Base-by-base conservation (phyloP, 2,888 invertebrate genomes). In the Aphidoletes aphidimyza region DNA sequence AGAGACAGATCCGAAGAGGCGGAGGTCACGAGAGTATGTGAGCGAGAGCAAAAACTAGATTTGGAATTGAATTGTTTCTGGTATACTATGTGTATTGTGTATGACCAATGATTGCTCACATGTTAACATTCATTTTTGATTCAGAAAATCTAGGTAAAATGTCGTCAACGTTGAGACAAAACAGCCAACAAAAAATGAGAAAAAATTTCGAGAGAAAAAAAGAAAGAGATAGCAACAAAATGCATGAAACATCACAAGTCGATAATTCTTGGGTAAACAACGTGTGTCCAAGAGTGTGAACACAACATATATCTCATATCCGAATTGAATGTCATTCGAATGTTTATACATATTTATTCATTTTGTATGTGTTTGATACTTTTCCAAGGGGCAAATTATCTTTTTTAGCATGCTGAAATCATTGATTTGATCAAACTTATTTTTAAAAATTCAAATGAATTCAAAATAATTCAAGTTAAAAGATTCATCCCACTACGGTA, bases 341-440 rank as follows among this genome's bases (percentile, higher is more conserved):
- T n/a, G 34, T 30, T 69, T 69, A 69, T 69, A 30, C n/a, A n/a
- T 69, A 69, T 69, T 69, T 69, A 69, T 69, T 54, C 11, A 69
- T 69, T 69, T 69, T 19, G 14, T 54, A 1, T 69, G 69, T 30
- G 69, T 30, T 6, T 69, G n/a, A n/a, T n/a, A n/a, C n/a, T n/a
- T n/a, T n/a, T n/a, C n/a, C n/a, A n/a, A n/a, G n/a, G n/a, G n/a
- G n/a, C n/a, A n/a, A n/a, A n/a, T n/a, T n/a, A n/a, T n/a, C n/a
- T n/a, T n/a, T n/a, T n/a, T n/a, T n/a, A n/a, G n/a, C n/a, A n/a
- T n/a, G n/a, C n/a, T n/a, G n/a, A n/a, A n/a, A n/a, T n/a, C n/a
- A n/a, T n/a, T n/a, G n/a, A n/a, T n/a, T n/a, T n/a, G n/a, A n/a
- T n/a, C n/a, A n/a, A n/a, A n/a, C n/a, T n/a, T n/a, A n/a, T n/a